Evolutionary conservation across 2,797 vertebrate genomes (phyloP).

Genomic region (Acrossocheilus fasciatus): DNA sequence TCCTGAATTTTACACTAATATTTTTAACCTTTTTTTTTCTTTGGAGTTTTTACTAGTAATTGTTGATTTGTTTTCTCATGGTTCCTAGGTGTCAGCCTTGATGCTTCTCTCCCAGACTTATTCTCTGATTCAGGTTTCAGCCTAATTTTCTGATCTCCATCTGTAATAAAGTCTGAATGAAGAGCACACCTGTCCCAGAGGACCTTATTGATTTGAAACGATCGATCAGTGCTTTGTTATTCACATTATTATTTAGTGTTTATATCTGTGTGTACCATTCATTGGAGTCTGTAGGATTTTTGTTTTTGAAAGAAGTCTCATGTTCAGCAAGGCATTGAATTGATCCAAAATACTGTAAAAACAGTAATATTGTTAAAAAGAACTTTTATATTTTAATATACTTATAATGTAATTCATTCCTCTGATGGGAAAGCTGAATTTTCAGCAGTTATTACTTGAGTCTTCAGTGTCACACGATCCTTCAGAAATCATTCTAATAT

Average conservation of each 20-base stretch:
- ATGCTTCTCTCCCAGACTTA: constrained; percentile 17
- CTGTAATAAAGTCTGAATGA: constrained; percentile 55
- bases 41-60: constrained; percentile 18
- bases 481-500: neutral
- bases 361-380: neutral
- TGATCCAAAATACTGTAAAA: neutral
- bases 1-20: constrained; percentile 29
- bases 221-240: neutral
- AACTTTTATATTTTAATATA: neutral
- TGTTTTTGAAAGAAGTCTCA: neutral
- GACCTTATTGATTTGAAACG: constrained; percentile 19
- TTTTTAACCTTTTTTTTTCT: constrained; percentile 8
- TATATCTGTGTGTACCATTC: neutral
- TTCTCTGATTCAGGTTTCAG: constrained; percentile 23
- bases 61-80: constrained; percentile 32
- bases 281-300: neutral
- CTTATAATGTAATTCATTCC: neutral
- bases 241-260: neutral
- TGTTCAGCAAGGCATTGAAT: neutral
- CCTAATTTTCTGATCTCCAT: constrained; percentile 36
- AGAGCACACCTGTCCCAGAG: constrained; percentile 23
- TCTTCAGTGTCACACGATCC: neutral
- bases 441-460: neutral
- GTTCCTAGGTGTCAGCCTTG: constrained; percentile 7
- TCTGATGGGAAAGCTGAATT: neutral